These are phyloP conservation scores for Lepidurus packardi DNA, from an alignment of 1,140 invertebrate species.

Conservation along the genomic window DNA sequence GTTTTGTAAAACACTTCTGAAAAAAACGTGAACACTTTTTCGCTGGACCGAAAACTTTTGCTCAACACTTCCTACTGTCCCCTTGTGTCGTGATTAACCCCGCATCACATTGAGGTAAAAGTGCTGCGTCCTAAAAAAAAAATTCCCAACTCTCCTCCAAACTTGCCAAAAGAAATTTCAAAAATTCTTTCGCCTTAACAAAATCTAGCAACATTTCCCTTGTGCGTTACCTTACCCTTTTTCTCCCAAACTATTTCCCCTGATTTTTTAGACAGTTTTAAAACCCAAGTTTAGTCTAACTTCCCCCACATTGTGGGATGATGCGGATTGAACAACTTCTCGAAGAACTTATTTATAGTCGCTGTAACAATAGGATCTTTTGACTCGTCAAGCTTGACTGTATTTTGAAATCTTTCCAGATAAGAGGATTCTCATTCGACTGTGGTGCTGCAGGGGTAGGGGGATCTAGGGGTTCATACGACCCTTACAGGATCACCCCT, in stretches of 20 bases:
- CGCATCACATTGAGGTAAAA: neutral
- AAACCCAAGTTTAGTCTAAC: neutral
- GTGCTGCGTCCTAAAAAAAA: neutral
- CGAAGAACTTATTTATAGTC: too few relatives aligned
- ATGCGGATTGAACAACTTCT: too few relatives aligned
- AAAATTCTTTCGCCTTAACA: too few relatives aligned
- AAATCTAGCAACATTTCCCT: neutral
- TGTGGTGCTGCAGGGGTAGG: conserved; percentile 1
- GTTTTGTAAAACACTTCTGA: neutral
- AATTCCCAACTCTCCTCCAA: too few relatives aligned
- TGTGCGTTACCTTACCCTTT: neutral
- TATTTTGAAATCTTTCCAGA: neutral
- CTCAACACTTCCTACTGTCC: neutral
- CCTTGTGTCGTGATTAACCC: neutral
- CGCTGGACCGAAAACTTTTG: neutral
- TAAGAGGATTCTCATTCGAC: conserved; percentile 1
- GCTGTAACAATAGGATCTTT: too few relatives aligned
- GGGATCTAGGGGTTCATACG: neutral
- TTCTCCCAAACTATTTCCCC: neutral
- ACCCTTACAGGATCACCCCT: conserved; percentile 3
- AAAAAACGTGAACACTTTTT: neutral
- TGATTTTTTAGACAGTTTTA: neutral
- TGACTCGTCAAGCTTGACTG: too few relatives aligned
- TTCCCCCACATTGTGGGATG: too few relatives aligned
- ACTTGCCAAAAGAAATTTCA: too few relatives aligned